Evolutionary conservation across 2,888 invertebrate genomes (phyloP).

Genomic region (Hydroisotoma schaefferi): DNA sequence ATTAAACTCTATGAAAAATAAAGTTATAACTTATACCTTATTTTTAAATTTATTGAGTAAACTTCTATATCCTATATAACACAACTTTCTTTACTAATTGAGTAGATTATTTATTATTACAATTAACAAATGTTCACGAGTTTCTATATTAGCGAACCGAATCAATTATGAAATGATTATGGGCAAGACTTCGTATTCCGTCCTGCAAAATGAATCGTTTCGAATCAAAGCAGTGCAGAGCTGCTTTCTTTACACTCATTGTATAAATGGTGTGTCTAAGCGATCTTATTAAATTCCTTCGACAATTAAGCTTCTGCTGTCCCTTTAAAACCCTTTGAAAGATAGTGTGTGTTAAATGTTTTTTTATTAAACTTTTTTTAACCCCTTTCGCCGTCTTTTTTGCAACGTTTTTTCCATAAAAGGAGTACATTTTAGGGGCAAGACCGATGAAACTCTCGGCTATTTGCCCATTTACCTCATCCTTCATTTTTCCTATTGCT

Average conservation of each 20-base stretch:
- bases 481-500: conserved; percentile 46
- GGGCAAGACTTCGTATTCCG: conserved; percentile 25
- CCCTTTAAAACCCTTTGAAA: conserved; percentile 11
- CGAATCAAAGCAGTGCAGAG: conserved; percentile 22
- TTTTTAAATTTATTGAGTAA: background rate
- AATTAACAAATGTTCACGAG: too few species aligned
- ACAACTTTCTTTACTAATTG: too few species aligned
- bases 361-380: conserved; percentile 14
- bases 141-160: too few species aligned
- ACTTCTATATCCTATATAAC: background rate
- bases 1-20: background rate
- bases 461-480: conserved; percentile 38
- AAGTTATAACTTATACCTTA: background rate
- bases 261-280: conserved; percentile 20
- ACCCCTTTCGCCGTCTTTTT: conserved; percentile 32
- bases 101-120: too few species aligned
- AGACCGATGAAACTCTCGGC: conserved; percentile 44
- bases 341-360: background rate
- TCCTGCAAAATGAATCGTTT: conserved; percentile 25
- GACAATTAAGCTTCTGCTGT: conserved; percentile 7
- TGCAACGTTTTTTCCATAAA: background rate
- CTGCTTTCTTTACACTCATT: conserved; percentile 9
- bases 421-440: conserved; percentile 27
- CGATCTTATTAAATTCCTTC: conserved; percentile 18
- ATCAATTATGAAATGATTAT: conserved; percentile 9